Conservation (phyloP, 64 coral and sea anemone species). For the Stichodactyla mertensii region DNA sequence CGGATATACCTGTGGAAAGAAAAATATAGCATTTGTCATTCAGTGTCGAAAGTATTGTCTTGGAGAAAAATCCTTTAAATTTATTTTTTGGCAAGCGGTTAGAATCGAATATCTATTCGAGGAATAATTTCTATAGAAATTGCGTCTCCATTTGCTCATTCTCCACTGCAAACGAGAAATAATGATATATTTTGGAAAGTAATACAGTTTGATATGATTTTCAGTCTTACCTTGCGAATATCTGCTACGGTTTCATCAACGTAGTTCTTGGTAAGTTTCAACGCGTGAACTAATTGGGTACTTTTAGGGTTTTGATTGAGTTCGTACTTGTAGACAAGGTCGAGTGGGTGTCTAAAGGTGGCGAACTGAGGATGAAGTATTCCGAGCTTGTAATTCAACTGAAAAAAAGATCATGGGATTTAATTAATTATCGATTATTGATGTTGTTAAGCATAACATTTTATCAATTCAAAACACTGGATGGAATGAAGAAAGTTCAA, state of each 20-base stretch:
- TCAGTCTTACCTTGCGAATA: background rate
- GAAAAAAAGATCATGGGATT: background rate
- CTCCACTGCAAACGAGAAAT: too few relatives aligned
- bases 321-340: background rate
- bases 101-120: background rate
- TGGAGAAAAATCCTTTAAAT: too few relatives aligned
- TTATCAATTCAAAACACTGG: too few relatives aligned
- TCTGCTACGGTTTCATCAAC: background rate
- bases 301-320: background rate
- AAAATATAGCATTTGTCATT: background rate
- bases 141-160: background rate
- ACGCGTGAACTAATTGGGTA: background rate
- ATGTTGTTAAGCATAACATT: too few relatives aligned
- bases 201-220: background rate
- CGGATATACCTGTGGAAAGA: background rate
- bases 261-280: background rate
- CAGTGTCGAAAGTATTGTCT: too few relatives aligned
- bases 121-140: background rate
- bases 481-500: too few relatives aligned
- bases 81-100: too few relatives aligned
- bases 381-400: background rate
- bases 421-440: background rate
- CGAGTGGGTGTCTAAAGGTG: background rate
- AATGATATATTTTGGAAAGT: too few relatives aligned
- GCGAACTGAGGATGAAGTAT: slow-evolving; percentile 10